Base-by-base conservation (phyloP, 2,797 vertebrate genomes). In the Acipenser oxyrinchus region DNA sequence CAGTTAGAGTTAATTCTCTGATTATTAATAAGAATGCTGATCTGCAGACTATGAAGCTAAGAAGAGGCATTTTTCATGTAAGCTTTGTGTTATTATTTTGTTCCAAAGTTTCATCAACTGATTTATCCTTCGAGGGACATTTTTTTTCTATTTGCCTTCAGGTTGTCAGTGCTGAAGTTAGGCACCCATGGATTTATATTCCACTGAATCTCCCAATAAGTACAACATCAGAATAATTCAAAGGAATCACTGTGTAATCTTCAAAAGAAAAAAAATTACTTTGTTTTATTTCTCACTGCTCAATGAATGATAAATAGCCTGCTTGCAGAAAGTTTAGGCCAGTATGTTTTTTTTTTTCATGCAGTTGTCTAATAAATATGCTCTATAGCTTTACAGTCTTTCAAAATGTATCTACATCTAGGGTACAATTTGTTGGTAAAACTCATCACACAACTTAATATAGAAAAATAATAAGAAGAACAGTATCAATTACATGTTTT, bases 101-200 rank as follows among this genome's bases (percentile, higher is more conserved):
- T 5, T 11, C 55, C 15, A 13, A 58, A n/a, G 55, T 10, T 58
- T 58, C 55, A 58, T 58, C 55, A 58, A 58, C 55, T 58, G 55
- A 58, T 58, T 58, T 12, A n/a, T 58, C 15, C 55, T 13, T 58
- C 11, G 6, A 13, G 55, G 12, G 12, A 11, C 55, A 3, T 11
- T 58, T 58, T 3, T 11, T 58, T 58, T 13, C 12, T 7, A 58
- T 58, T 13, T 58, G 55, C 55, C 55, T 11, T 58, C 55, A 58
- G 55, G 12, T 58, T 58, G 55, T 58, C 55, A 58, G 12, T 58
- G 55, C 55, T n/a, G 55, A 58, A 13, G 55, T 58, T 11, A 58
- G 55, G 15, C 12, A 13, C 55, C 55, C 15, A 13, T 13, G n/a
- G 55, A 58, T 58, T 58, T 13, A 58, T n/a, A 58, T 58, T 58